Evolutionary conservation across 2,888 invertebrate genomes (phyloP), one percentile per base, ranked within the genome.

Genomic region (Smittia sp.): DNA sequence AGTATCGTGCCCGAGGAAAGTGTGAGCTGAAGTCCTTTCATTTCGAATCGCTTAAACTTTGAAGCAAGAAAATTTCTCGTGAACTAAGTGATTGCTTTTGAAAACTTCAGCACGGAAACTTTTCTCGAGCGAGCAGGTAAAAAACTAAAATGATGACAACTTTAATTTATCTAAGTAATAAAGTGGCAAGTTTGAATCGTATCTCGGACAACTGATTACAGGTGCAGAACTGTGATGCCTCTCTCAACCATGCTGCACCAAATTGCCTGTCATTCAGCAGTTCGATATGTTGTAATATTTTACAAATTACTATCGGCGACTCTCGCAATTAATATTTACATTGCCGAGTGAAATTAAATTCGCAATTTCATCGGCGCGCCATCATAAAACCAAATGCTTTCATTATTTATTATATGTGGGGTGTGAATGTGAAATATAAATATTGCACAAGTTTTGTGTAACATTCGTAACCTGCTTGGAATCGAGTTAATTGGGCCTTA

Each of bases 241-340:
- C 13, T 52, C 4, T 58, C 18, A 58, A 58, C n/a, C 58, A 46
- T 13, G 15, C 22, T 58, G 58, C 58, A 58, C n/a, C 13, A 6
- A 58, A 58, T 58, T 58, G 58, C 18, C 9, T 58, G 58, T 22
- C n/a, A 20, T 58, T n/a, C 58, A 22, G 58, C n/a, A 7, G 20
- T 58, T 58, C 58, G 58, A 58, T 58, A 58, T 58, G 58, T n/a
- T n/a, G n/a, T 58, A 58, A 58, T 58, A n/a, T 58, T 58, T 22
- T 58, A 22, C 58, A 58, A 58, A 58, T 58, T 58, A 58, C 58
- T 58, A 58, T 58, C 58, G 58, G 58, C 58, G n/a, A 58, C n/a
- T 58, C 46, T 39, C 46, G 9, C 32, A 9, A 32, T 6, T 13
- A 46, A 15, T 46, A 58, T 58, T 18, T 58, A 58, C 58, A 58